Percentiles rank a stretch among this genome's conserved stretches.
Conservation (phyloP, 2,113 vertebrate species). For the Octodon degus region DNA sequence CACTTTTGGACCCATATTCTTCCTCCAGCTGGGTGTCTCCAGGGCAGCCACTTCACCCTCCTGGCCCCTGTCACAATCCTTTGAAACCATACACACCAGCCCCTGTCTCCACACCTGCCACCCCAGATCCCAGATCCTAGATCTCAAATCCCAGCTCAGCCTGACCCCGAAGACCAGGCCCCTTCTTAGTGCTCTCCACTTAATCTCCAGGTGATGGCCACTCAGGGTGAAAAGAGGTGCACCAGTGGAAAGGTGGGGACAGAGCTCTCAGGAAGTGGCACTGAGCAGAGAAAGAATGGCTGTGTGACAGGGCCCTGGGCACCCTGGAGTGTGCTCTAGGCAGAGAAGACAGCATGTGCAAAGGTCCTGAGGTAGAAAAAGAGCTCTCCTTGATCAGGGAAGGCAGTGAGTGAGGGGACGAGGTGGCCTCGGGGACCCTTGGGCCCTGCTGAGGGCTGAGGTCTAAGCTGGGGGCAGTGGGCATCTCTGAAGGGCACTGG, state of each 20-base stretch:
- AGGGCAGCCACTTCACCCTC: fast-evolving
- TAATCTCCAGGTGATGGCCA: background rate
- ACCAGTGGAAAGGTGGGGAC: too few relatives aligned
- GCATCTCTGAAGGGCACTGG: too few relatives aligned
- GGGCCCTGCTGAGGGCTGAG: background rate
- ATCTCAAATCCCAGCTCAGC: background rate
- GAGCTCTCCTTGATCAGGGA: background rate
- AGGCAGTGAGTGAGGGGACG: background rate
- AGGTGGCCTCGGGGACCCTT: background rate
- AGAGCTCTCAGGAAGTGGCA: background rate
- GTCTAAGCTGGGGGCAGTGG: background rate
- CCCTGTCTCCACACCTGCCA: background rate
- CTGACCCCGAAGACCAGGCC: background rate
- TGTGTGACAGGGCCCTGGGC: fast-evolving
- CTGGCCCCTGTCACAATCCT: background rate
- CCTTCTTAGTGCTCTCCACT: background rate
- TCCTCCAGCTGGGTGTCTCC: background rate
- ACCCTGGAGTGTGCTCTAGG: too few relatives aligned
- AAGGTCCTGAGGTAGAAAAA: background rate
- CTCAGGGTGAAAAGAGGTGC: fast-evolving
- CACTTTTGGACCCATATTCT: background rate
- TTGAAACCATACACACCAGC: too few relatives aligned
- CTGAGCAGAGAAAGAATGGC: too few relatives aligned
- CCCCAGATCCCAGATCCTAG: background rate
- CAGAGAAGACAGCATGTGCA: background rate